Base-by-base conservation (phyloP, 2,888 invertebrate genomes). In the Drosophila atripex region DNA sequence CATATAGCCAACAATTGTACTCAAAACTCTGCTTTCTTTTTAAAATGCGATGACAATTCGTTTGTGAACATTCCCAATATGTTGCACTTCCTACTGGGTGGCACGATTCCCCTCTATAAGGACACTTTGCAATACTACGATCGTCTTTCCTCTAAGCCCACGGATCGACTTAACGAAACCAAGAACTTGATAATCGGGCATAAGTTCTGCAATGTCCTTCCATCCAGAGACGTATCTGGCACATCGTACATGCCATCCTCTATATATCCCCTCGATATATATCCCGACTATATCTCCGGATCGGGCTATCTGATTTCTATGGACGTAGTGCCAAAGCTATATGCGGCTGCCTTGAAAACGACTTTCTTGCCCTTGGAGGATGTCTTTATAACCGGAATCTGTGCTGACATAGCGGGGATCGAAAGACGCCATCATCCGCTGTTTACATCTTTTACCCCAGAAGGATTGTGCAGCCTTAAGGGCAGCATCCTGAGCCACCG, bases 11-110 rank as follows among this genome's bases (percentile, higher is more conserved):
- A 93, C 43, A 94, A 94, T 79, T 97, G 97, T 83, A 57, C 75
- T n/a, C 70, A 78, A 9, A 80, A 78, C 91, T 93, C 93, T 0
- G 78, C 94, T 45, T 97, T 94, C 92, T 92, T 97, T 21, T 93
- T 97, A 90, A 97, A 97, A 92, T 95, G 96, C 3, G 97, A 97
- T 76, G 97, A 97, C 78, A 97, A 97, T 83, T 96, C 96, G 92
- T 97, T 95, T 89, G 94, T 97, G 0, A 96, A 97, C 90, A 92
- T 97, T 64, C 94, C 94, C 12, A 93, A 93, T 76, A 91, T 96
- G 18, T 86, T 95, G 18, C 89, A 91, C 28, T 93, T 92, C 53
- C 86, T 94, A 18, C 89, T 91, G 9, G 90, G 92, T 38, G 91
- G 91, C 14, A 92, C 92, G 2, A 70, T 92, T 2, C 92, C 92